phyloP scores from a whole-genome alignment of 2,797 vertebrate genomes.

The Tadarida brasiliensis region DNA sequence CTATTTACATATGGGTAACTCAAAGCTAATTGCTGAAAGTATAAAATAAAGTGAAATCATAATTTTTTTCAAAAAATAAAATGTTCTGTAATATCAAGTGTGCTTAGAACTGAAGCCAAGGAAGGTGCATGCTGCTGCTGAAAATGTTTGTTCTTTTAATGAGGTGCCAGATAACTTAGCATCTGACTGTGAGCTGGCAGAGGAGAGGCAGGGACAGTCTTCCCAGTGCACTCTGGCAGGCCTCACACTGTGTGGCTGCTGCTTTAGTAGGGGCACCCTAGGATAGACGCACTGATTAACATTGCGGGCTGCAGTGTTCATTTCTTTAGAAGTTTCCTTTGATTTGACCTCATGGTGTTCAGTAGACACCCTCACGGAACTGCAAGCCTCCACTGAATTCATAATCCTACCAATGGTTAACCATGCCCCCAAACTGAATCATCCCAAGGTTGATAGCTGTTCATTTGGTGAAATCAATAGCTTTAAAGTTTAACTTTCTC shows the following conservation, averaged over 20 bases:
- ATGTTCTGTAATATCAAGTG: background rate
- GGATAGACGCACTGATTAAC: background rate
- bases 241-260: background rate
- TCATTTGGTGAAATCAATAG: background rate
- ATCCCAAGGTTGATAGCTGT: background rate
- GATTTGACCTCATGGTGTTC: background rate
- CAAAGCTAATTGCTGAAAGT: constrained; percentile 32
- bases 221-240: background rate
- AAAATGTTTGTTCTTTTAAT: constrained; percentile 31
- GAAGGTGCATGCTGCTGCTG: background rate
- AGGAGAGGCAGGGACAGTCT: background rate
- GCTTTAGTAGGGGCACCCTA: background rate
- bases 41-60: background rate
- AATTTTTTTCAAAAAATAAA: constrained; percentile 1
- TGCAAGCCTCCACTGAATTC: background rate
- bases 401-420: background rate
- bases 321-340: background rate
- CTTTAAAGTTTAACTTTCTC: constrained; percentile 40
- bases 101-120: constrained; percentile 36
- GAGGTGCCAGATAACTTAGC: background rate
- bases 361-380: background rate
- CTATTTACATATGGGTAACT: background rate
- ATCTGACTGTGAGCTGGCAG: background rate
- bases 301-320: no score
- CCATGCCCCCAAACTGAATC: background rate